A percentile compares a stretch with the other conserved stretches of the same genome.
phyloP scores from a whole-genome alignment of 2,888 invertebrate genomes.

The Plusia festucae region DNA sequence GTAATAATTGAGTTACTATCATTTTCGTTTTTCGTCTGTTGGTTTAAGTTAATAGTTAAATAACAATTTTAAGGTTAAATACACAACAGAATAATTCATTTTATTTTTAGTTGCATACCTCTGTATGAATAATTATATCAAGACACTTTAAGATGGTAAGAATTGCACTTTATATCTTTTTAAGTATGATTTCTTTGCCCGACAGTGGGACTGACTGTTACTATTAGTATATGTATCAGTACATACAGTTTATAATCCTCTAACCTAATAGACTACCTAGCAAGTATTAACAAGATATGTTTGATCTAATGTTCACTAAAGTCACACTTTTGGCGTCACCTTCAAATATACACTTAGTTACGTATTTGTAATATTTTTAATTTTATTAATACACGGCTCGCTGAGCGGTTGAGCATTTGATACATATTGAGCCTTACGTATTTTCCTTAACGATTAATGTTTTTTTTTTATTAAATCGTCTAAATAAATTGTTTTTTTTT shows the following conservation, averaged over 20 bases:
- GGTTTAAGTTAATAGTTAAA: no score
- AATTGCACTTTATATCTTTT: no score
- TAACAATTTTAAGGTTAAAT: no score
- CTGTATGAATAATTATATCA: no score
- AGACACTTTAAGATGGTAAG: no score
- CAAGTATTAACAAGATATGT: constrained; percentile 64
- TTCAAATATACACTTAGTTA: constrained; percentile 31
- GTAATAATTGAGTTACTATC: no score
- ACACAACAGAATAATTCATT: no score
- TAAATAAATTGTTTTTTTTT: no score
- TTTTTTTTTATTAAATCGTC: background rate
- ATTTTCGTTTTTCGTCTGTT: no score
- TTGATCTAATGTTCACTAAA: constrained; percentile 31
- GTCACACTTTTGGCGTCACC: constrained; percentile 30
- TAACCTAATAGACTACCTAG: constrained; percentile 45
- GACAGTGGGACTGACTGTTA: background rate
- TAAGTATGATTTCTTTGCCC: background rate
- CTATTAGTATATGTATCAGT: constrained; percentile 17
- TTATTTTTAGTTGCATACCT: no score
- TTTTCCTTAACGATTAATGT: background rate
- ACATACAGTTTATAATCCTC: constrained; percentile 22
- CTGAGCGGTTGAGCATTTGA: constrained; percentile 20
- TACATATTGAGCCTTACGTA: background rate
- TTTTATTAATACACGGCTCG: constrained; percentile 10
- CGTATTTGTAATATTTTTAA: constrained; percentile 28